phyloP scores from a whole-genome alignment of 2,113 vertebrate genomes.

The Gambusia holbrooki region DNA sequence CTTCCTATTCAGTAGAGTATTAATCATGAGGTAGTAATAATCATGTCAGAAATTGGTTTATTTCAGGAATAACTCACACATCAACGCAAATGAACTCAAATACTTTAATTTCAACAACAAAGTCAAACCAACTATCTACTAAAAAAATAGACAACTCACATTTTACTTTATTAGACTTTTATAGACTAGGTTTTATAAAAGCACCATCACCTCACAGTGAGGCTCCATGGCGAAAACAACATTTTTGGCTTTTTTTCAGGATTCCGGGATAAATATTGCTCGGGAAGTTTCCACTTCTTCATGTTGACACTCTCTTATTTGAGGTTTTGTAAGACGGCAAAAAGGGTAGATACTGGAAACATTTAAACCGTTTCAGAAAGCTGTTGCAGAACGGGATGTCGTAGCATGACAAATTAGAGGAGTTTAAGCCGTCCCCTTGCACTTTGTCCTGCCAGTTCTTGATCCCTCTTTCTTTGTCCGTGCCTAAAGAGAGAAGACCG shows the following conservation, averaged over 20 bases:
- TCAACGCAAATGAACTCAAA: background rate
- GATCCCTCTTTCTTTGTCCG: slow-evolving; percentile 77
- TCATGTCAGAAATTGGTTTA: background rate
- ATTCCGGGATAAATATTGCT: background rate
- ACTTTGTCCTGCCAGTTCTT: slow-evolving; percentile 67
- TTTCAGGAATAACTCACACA: background rate
- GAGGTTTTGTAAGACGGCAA: slow-evolving; percentile 66
- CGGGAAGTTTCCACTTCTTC: background rate
- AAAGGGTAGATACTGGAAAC: slow-evolving; percentile 75
- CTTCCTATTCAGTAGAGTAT: background rate
- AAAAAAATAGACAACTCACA: background rate
- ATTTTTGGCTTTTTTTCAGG: background rate
- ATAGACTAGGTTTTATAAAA: background rate
- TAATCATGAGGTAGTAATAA: slow-evolving; percentile 37
- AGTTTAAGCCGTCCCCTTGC: slow-evolving; percentile 7
- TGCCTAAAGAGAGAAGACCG: slow-evolving; percentile 55
- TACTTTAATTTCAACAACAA: background rate
- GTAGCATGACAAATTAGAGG: slow-evolving; percentile 72
- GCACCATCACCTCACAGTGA: too few species aligned
- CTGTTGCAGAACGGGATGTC: slow-evolving; percentile 72
- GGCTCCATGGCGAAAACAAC: background rate
- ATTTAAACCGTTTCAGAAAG: slow-evolving; percentile 55
- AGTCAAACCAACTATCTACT: background rate
- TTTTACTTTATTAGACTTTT: background rate
- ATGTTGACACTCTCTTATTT: slow-evolving; percentile 12